These are phyloP conservation scores for Mesocricetus auratus DNA, from an alignment of 2,113 vertebrate genomes.

Conservation along the genomic window DNA sequence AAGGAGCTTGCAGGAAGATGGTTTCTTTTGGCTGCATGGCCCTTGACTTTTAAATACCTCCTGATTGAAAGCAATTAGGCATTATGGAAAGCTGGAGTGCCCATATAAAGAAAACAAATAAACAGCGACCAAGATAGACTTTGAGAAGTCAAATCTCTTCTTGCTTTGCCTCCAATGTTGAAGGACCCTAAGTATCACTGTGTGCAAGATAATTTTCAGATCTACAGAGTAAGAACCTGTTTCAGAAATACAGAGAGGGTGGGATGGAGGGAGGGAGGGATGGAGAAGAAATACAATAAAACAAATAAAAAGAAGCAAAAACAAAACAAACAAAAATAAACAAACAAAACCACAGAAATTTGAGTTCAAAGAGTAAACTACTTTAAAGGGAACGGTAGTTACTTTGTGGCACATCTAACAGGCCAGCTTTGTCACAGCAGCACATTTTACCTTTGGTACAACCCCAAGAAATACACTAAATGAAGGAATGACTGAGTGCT, in stretches of 20 bases:
- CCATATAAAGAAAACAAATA: constrained; percentile 72
- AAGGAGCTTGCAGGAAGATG: constrained; percentile 41
- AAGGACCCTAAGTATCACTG: constrained; percentile 54
- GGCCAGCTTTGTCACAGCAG: not conserved
- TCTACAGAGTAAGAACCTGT: not conserved
- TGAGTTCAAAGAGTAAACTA: not conserved
- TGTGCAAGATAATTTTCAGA: constrained; percentile 34
- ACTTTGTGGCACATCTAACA: not conserved
- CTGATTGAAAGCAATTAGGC: constrained; percentile 69
- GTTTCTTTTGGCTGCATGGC: constrained; percentile 68
- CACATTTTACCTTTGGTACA: not conserved
- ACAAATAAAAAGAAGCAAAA: not conserved
- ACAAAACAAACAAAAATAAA: not conserved
- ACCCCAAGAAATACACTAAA: not conserved
- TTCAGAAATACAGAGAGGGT: not conserved
- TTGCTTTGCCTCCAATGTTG: constrained; percentile 55
- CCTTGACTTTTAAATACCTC: constrained; percentile 66
- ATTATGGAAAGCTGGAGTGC: constrained; percentile 51
- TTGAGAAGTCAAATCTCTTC: constrained; percentile 41
- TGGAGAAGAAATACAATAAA: not conserved
- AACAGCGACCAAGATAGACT: constrained; percentile 29
- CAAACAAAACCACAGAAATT: not conserved
- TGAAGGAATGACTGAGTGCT: not conserved
- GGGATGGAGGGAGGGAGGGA: too few species aligned
- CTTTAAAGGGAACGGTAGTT: not conserved